Evolutionary conservation across 1,140 invertebrate species (phyloP).

Genomic region (Drosophila santomea): DNA sequence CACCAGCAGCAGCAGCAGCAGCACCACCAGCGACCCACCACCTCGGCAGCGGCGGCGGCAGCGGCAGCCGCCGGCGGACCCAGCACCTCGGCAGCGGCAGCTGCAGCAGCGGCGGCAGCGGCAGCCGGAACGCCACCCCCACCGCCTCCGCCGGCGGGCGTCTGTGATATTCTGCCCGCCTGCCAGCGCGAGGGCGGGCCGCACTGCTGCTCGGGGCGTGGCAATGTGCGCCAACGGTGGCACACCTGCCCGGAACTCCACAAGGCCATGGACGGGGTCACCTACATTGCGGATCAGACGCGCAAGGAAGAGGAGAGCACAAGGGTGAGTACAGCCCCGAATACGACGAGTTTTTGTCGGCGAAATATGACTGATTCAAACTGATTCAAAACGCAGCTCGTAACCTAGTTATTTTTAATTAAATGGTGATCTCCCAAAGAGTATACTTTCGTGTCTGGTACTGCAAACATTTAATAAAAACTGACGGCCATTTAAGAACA

Average conservation of each 20-base stretch:
- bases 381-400: too few relatives aligned
- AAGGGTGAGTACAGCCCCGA: constrained; percentile 87
- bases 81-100: constrained; percentile 48
- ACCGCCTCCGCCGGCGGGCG: constrained; percentile 54
- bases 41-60: constrained; percentile 46
- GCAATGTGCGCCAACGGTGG: constrained; percentile 88
- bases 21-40: constrained; percentile 38
- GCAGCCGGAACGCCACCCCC: constrained; percentile 45
- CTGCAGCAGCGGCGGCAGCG: constrained; percentile 34
- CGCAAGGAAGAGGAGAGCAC: constrained; percentile 96
- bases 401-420: too few relatives aligned
- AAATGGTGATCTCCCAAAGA: too few relatives aligned
- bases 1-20: constrained; percentile 23
- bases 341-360: too few relatives aligned
- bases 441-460: too few relatives aligned
- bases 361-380: too few relatives aligned
- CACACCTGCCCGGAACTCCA: constrained; percentile 96
- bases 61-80: constrained; percentile 45
- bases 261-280: constrained; percentile 95
- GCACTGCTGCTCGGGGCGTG: constrained; percentile 71
- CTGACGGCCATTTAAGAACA: neutral
- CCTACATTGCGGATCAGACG: constrained; percentile 97
- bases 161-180: constrained; percentile 76
- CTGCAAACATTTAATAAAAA: neutral
- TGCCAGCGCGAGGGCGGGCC: constrained; percentile 78